Evolutionary conservation across 2,888 invertebrate species (phyloP).

Genomic region (Salpingus planirostris): DNA sequence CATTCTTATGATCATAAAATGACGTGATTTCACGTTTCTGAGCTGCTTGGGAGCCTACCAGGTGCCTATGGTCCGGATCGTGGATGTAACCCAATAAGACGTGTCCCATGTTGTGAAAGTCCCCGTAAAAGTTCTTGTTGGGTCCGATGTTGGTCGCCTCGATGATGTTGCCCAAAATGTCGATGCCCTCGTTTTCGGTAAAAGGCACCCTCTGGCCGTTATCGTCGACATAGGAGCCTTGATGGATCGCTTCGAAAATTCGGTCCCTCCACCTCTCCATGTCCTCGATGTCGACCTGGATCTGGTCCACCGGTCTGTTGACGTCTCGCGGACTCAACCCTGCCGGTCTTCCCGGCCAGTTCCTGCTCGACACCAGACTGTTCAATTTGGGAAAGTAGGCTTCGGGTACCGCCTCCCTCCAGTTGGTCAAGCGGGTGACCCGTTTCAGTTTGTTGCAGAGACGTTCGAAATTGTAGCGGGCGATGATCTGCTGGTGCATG

Average conservation of each 20-base stretch:
- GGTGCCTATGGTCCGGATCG: slow-evolving; percentile 69
- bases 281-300: slow-evolving; percentile 58
- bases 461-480: slow-evolving; percentile 66
- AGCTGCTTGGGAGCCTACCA: slow-evolving; percentile 50
- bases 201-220: slow-evolving; percentile 49
- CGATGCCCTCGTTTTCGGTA: slow-evolving; percentile 63
- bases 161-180: slow-evolving; percentile 69
- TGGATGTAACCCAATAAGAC: slow-evolving; percentile 67
- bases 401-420: slow-evolving; percentile 61
- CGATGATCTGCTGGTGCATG: slow-evolving; percentile 61
- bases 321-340: slow-evolving; percentile 51
- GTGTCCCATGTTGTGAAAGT: slow-evolving; percentile 77
- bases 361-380: slow-evolving; percentile 63
- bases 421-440: slow-evolving; percentile 54
- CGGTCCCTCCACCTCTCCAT: slow-evolving; percentile 69
- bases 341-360: slow-evolving; percentile 64
- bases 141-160: slow-evolving; percentile 63
- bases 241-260: slow-evolving; percentile 60
- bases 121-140: slow-evolving; percentile 64
- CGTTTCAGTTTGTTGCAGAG: slow-evolving; percentile 61
- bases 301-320: slow-evolving; percentile 58
- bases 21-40: no score
- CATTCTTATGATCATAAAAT: not conserved
- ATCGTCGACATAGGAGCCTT: slow-evolving; percentile 38
- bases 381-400: slow-evolving; percentile 81